A percentile compares a stretch with the other conserved stretches of the same genome.
These are phyloP conservation scores for Choristoneura fumiferana DNA, from an alignment of 1,140 invertebrate species.

Conservation along the genomic window DNA sequence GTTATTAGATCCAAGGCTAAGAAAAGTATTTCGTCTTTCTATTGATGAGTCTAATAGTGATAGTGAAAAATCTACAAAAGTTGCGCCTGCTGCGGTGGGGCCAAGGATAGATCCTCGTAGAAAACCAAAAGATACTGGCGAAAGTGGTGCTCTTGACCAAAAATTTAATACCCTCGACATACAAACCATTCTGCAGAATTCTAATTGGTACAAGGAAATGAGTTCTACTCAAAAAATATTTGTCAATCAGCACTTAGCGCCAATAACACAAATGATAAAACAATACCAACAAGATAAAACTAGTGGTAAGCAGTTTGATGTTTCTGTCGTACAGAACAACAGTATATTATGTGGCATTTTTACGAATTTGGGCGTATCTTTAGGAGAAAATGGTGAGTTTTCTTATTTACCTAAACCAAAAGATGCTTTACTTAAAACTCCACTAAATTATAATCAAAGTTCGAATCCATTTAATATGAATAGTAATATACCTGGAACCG, in stretches of 20 bases:
- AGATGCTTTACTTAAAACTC: slow-evolving; percentile 69
- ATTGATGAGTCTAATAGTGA: slow-evolving; percentile 79
- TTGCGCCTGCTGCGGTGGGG: slow-evolving; percentile 31
- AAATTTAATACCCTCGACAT: slow-evolving; percentile 76
- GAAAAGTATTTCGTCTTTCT: slow-evolving; percentile 85
- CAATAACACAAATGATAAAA: slow-evolving; percentile 80
- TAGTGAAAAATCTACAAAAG: slow-evolving; percentile 65
- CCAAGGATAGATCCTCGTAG: slow-evolving; percentile 78
- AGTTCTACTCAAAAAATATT: slow-evolving; percentile 84
- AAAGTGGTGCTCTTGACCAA: slow-evolving; percentile 46
- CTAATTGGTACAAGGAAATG: slow-evolving; percentile 82
- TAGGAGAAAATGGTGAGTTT: slow-evolving; percentile 79
- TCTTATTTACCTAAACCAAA: slow-evolving; percentile 74
- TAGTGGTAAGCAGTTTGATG: slow-evolving; percentile 77
- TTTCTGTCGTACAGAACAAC: slow-evolving; percentile 75
- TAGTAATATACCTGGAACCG: slow-evolving; percentile 49
- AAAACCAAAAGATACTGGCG: slow-evolving; percentile 73
- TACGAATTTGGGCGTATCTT: slow-evolving; percentile 76
- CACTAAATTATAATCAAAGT: slow-evolving; percentile 68
- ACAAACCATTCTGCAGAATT: slow-evolving; percentile 80
- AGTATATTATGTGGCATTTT: slow-evolving; percentile 78
- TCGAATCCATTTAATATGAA: slow-evolving; percentile 62
- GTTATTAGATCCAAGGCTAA: slow-evolving; percentile 84
- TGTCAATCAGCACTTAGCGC: slow-evolving; percentile 82
- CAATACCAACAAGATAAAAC: slow-evolving; percentile 77